These are phyloP conservation scores for Oncorhynchus mykiss DNA, from an alignment of 2,113 vertebrate species.

Conservation along the genomic window DNA sequence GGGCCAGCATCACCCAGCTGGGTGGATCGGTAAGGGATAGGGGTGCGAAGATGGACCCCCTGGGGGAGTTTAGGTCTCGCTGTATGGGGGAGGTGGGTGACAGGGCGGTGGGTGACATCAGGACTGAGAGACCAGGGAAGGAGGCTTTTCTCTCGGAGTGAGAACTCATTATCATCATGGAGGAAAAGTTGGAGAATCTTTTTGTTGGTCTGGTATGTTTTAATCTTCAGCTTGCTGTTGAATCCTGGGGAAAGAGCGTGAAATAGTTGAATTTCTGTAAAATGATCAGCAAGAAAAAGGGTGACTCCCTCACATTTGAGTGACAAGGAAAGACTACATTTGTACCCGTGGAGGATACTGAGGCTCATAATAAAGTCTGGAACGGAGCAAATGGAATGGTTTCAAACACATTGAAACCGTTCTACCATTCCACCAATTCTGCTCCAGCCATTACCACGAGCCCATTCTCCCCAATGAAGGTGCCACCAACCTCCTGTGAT, in stretches of 20 bases:
- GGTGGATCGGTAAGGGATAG: slow-evolving; percentile 45
- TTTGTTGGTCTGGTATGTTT: not conserved
- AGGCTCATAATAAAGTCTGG: not conserved
- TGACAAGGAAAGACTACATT: not conserved
- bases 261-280: not conserved
- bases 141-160: slow-evolving; percentile 65
- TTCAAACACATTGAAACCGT: too few species aligned
- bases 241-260: slow-evolving; percentile 43
- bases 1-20: slow-evolving; percentile 66
- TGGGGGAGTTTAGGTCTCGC: slow-evolving; percentile 35
- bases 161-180: slow-evolving; percentile 57
- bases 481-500: too few species aligned
- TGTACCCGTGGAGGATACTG: not conserved
- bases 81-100: slow-evolving; percentile 47
- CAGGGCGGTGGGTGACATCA: slow-evolving; percentile 56
- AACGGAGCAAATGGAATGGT: too few species aligned
- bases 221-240: not conserved
- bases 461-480: too few species aligned
- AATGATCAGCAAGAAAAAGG: not conserved
- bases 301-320: not conserved
- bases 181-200: slow-evolving; percentile 1
- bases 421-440: too few species aligned
- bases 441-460: too few species aligned
- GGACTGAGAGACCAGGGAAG: slow-evolving; percentile 58
- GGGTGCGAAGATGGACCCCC: slow-evolving; percentile 50